phyloP scores from a whole-genome alignment of 2,113 vertebrate genomes.

The Columbina picui region DNA sequence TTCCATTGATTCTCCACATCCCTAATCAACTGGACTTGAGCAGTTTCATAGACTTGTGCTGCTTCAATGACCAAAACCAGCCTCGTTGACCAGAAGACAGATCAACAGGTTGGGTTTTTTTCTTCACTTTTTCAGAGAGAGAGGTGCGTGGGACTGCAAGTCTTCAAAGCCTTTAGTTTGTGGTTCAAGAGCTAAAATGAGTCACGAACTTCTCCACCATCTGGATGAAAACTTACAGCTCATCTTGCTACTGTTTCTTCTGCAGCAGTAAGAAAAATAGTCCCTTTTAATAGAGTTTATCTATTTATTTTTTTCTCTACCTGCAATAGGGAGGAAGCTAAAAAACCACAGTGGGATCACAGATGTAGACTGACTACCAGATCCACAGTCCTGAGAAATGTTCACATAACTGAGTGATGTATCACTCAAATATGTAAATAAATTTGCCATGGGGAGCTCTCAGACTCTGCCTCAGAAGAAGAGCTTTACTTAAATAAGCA shows the following conservation, averaged over 20 bases:
- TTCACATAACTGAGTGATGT: not conserved
- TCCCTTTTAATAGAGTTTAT: not conserved
- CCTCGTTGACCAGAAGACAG: not conserved
- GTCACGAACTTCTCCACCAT: not conserved
- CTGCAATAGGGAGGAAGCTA: not conserved
- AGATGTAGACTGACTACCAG: not conserved
- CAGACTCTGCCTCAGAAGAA: not conserved
- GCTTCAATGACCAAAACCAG: not conserved
- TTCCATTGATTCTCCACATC: not conserved
- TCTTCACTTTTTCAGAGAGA: not conserved
- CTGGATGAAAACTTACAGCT: not conserved
- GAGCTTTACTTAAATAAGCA: conserved; percentile 21
- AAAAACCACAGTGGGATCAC: not conserved
- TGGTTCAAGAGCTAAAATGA: conserved; percentile 28
- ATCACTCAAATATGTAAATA: conserved; percentile 18
- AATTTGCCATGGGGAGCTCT: not conserved
- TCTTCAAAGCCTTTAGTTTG: not conserved
- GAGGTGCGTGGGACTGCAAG: not conserved
- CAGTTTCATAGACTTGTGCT: not conserved
- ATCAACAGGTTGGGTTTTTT: not conserved
- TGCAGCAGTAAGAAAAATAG: not conserved
- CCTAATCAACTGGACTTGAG: not conserved
- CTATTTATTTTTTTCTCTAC: not conserved
- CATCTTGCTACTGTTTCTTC: not conserved
- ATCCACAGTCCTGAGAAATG: not conserved